Conservation (phyloP, 2,113 vertebrate genomes). For the Andinoacara biseriatus region DNA sequence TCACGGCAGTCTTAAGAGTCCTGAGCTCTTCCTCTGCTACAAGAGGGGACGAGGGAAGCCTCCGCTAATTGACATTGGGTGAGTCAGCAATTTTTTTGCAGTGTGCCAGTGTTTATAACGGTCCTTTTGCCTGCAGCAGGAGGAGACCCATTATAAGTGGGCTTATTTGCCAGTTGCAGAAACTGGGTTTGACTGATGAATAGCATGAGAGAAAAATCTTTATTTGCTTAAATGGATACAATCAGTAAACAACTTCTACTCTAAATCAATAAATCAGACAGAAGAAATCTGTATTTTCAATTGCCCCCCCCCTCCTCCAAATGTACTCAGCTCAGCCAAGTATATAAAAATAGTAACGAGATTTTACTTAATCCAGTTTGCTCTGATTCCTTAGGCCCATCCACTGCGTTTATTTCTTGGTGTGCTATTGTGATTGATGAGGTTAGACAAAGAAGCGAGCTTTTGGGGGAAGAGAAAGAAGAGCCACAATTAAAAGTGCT, state of each 20-base stretch:
- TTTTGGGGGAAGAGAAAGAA: neutral
- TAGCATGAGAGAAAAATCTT: neutral
- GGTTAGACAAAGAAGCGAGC: neutral
- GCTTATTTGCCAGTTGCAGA: neutral
- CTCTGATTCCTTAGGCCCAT: neutral
- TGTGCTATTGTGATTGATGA: neutral
- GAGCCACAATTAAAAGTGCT: neutral
- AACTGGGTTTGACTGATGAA: neutral
- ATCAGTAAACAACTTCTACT: neutral
- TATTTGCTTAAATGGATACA: neutral
- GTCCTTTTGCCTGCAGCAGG: neutral
- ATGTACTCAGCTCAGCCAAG: neutral
- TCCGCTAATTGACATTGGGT: conserved; percentile 95
- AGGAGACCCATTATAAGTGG: neutral
- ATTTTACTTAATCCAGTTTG: neutral
- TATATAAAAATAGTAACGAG: neutral
- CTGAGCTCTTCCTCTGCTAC: conserved; percentile 96
- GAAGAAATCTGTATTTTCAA: neutral
- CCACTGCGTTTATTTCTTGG: neutral
- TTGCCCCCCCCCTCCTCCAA: too few relatives aligned
- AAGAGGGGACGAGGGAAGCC: conserved; percentile 89
- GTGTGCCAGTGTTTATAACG: neutral
- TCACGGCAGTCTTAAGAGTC: conserved; percentile 97
- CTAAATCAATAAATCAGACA: neutral
- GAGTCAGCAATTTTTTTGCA: conserved; percentile 60